Evolutionary conservation across 2,113 vertebrate genomes (phyloP).

Genomic region (Lamprologus tigripictilis): DNA sequence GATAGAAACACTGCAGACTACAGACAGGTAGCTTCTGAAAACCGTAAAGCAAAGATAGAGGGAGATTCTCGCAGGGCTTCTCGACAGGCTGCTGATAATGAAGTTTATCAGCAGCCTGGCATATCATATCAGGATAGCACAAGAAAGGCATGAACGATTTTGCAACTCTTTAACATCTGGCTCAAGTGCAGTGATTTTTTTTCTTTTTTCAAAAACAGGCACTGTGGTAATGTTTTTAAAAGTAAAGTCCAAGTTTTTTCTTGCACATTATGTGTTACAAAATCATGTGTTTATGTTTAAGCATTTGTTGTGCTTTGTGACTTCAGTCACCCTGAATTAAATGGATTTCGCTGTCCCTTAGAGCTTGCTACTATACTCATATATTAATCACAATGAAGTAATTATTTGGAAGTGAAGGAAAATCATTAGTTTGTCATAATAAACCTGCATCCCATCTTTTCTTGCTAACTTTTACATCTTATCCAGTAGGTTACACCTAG

Average conservation of each 20-base stretch:
- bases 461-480: not conserved
- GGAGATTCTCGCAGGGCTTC: not conserved
- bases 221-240: not conserved
- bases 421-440: not conserved
- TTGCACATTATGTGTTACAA: not conserved
- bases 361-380: not conserved
- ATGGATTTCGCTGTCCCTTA: not conserved
- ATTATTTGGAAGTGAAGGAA: not conserved
- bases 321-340: not conserved
- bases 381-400: not conserved
- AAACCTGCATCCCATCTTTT: not conserved
- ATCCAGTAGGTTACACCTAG: not conserved
- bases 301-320: not conserved
- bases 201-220: not conserved
- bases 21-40: slow-evolving; percentile 18
- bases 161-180: not conserved
- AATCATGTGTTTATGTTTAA: not conserved
- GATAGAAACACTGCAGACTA: not conserved
- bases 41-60: slow-evolving; percentile 9
- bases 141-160: not conserved
- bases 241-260: not conserved
- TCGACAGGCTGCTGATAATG: slow-evolving; percentile 38
- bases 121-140: not conserved
- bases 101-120: not conserved
- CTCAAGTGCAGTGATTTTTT: not conserved